Evolutionary conservation across 2,888 invertebrate species (phyloP), one percentile per base, ranked within the genome.

Genomic region (Griposia aprilina): DNA sequence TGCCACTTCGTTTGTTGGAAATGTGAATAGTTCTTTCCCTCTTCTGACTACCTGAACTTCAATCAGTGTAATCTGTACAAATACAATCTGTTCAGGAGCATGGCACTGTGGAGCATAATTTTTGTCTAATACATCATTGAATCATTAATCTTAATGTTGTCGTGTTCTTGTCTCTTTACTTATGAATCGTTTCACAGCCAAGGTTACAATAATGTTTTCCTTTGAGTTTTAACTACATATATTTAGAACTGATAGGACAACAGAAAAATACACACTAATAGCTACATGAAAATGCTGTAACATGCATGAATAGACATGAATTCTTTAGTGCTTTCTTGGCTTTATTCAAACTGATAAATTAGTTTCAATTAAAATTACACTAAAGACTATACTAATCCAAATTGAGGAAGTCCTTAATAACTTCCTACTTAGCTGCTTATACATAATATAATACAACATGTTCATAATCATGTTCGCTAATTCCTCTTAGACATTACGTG

Each of bases 361-460:
- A 73, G 72, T 76, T 76, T 72, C 60, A 85, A 88, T 81, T 78
- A 78, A 72, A 76, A 67, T 57, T 62, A 79, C 62, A 81, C 63
- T 75, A 70, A 50, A 59, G 71, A 70, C 60, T 66, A 30, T 26
- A 65, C 17, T 76, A 76, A 77, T 80, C 45, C 65, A 83, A 82
- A 86, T 82, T 80, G 79, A 88, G 87, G 88, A 86, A 88, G 83
- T 83, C 80, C 67, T 73, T 84, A 89, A 87, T 45, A 73, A 82
- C 82, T 87, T 88, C 87, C 85, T 89, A 87, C 74, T 85, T 78
- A 78, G 26, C 26, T 52, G 52, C 52, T 80, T 73, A 80, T 82
- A 80, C 81, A 73, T 74, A 75, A 75, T 60, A 67, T 52, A 70
- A 83, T 55, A 76, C 62, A 82, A 86, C 71, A 74, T 48, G 67